phyloP scores from a whole-genome alignment of 30 jellyfish, hydroid and myxozoan species.

The Turritopsis dohrnii region DNA sequence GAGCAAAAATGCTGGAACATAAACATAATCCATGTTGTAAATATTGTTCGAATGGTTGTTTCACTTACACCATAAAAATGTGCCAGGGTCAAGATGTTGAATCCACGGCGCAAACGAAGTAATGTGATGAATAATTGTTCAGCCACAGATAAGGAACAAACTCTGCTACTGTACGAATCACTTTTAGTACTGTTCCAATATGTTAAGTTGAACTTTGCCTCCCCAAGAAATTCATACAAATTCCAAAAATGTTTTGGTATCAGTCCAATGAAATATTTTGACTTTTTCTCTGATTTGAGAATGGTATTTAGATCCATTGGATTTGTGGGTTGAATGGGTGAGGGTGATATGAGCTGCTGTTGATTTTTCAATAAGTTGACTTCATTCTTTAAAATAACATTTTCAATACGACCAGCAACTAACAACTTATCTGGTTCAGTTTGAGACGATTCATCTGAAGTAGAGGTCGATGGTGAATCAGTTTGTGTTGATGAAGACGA shows the following conservation, averaged over 20 bases:
- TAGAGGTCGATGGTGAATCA: neutral
- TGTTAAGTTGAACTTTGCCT: conserved; percentile 32
- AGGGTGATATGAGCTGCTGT: neutral
- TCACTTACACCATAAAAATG: conserved; percentile 28
- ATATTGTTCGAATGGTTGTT: conserved; percentile 28
- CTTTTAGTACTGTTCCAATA: conserved; percentile 21
- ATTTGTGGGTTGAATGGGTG: neutral
- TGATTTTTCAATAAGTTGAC: neutral
- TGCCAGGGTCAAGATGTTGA: conserved; percentile 24
- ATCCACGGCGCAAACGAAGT: conserved; percentile 43
- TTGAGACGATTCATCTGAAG: neutral
- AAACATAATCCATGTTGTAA: conserved; percentile 45
- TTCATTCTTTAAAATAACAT: conserved; percentile 2
- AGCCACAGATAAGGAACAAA: conserved; percentile 18
- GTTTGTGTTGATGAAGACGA: conserved; percentile 26
- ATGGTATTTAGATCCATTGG: conserved; percentile 25
- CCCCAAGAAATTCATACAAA: conserved; percentile 33
- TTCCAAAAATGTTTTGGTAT: conserved; percentile 25
- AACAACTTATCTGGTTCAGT: neutral
- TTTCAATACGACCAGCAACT: conserved; percentile 19
- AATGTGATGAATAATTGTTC: conserved; percentile 40
- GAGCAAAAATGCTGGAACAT: conserved; percentile 29
- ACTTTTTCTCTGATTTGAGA: conserved; percentile 11
- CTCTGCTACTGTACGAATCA: conserved; percentile 1
- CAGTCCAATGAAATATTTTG: conserved; percentile 30